Percentiles rank a stretch among this genome's conserved stretches.
These are phyloP conservation scores for Tenodera sinensis DNA, from an alignment of 2,888 invertebrate species.

Conservation along the genomic window DNA sequence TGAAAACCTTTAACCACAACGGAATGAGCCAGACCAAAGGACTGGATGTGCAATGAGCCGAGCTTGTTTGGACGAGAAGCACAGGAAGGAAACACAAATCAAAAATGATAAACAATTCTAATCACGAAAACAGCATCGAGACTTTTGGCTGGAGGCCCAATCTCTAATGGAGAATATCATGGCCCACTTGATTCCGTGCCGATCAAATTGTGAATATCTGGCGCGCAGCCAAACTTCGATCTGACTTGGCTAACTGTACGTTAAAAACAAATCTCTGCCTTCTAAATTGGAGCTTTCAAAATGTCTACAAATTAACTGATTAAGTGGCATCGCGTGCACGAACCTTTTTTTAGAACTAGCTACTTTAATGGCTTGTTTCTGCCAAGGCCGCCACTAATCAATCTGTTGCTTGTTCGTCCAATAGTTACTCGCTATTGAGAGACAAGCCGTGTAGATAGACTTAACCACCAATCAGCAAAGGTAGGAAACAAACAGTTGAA, in stretches of 20 bases:
- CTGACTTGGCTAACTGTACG: neutral
- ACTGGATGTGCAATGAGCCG: neutral
- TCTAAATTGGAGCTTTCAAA: neutral
- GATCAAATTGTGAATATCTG: neutral
- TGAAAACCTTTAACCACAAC: too few relatives aligned
- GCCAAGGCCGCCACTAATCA: neutral
- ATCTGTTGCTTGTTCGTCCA: neutral
- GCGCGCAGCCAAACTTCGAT: neutral
- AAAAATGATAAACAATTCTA: neutral
- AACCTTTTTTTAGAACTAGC: too few relatives aligned
- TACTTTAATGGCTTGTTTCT: neutral
- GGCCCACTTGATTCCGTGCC: slow-evolving; percentile 7
- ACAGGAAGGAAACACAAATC: neutral
- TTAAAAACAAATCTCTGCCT: neutral
- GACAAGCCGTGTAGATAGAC: too few relatives aligned
- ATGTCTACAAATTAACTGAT: neutral
- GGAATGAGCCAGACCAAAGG: neutral
- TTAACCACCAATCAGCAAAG: too few relatives aligned
- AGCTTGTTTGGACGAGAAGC: neutral
- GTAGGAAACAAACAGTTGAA: too few relatives aligned
- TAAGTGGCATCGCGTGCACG: neutral
- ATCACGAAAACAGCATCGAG: neutral
- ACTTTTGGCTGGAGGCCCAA: neutral
- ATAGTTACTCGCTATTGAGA: neutral
- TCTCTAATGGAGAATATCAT: neutral